Percentiles rank a stretch among this genome's conserved stretches.
These are phyloP conservation scores for Phasia obesa DNA, from an alignment of 2,888 invertebrate species.

Conservation along the genomic window DNA sequence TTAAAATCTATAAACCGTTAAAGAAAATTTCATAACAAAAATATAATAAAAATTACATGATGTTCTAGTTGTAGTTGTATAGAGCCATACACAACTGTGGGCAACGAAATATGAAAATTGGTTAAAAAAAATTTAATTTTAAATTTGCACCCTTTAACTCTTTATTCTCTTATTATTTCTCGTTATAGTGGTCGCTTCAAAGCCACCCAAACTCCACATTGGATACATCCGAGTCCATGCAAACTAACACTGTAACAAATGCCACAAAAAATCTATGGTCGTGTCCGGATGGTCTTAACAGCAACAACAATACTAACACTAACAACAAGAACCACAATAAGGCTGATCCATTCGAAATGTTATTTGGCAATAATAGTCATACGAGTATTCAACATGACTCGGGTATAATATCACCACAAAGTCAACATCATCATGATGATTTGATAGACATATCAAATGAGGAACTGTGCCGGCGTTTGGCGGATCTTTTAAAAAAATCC, in stretches of 20 bases:
- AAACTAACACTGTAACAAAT: slow-evolving; percentile 50
- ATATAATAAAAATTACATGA: too few relatives aligned
- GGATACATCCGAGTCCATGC: slow-evolving; percentile 66
- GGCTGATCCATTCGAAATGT: slow-evolving; percentile 73
- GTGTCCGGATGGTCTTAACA: slow-evolving; percentile 55
- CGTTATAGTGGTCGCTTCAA: slow-evolving; percentile 79
- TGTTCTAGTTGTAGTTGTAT: background rate
- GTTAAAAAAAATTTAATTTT: background rate
- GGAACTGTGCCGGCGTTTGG: slow-evolving; percentile 77
- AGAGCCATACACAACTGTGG: background rate
- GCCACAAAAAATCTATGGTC: slow-evolving; percentile 77
- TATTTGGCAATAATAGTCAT: slow-evolving; percentile 69
- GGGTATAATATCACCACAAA: slow-evolving; percentile 77
- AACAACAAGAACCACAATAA: slow-evolving; percentile 18
- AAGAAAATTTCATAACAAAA: slow-evolving; percentile 21
- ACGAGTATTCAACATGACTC: slow-evolving; percentile 73
- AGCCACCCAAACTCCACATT: slow-evolving; percentile 75
- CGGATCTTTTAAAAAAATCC: slow-evolving; percentile 77
- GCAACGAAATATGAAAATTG: background rate
- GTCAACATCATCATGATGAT: slow-evolving; percentile 76
- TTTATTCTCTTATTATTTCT: slow-evolving; percentile 10
- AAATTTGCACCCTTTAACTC: background rate
- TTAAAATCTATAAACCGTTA: slow-evolving; percentile 49
- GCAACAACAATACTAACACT: too few relatives aligned
- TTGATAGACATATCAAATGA: slow-evolving; percentile 75